Evolutionary conservation across 2,888 invertebrate genomes (phyloP).

Genomic region (Gastracanthus pulcherrimus): DNA sequence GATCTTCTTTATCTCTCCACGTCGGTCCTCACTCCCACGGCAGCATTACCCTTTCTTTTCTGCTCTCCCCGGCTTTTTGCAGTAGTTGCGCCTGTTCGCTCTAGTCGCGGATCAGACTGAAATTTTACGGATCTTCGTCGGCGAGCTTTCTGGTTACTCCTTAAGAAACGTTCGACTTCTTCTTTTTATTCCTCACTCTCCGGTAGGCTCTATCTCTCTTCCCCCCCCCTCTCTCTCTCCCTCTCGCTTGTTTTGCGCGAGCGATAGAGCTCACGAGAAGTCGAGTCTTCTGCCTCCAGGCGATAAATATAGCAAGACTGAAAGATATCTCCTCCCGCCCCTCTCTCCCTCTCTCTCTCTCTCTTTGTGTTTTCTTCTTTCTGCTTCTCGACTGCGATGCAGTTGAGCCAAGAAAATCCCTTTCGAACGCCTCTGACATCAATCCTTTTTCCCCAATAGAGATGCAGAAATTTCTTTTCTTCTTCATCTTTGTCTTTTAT

Average conservation of each 20-base stretch:
- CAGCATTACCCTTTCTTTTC: background rate
- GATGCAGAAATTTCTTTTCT: no score
- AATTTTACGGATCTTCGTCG: slow-evolving; percentile 15
- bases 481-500: no score
- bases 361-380: no score
- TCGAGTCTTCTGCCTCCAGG: background rate
- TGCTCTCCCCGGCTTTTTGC: background rate
- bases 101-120: background rate
- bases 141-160: background rate
- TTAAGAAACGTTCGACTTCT: background rate
- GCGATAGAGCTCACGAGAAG: no score
- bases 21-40: background rate
- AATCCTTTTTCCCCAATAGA: no score
- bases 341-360: background rate
- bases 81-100: no score
- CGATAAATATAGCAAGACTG: slow-evolving; percentile 5
- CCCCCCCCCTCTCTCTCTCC: background rate
- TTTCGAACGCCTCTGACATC: background rate
- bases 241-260: background rate
- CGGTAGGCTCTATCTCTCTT: no score
- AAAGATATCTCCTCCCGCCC: background rate
- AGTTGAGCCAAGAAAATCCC: no score
- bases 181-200: background rate
- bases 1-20: slow-evolving; percentile 9
- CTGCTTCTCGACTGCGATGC: no score